Conservation (phyloP, 2,888 invertebrate genomes). For the Oxytorus armatus region DNA sequence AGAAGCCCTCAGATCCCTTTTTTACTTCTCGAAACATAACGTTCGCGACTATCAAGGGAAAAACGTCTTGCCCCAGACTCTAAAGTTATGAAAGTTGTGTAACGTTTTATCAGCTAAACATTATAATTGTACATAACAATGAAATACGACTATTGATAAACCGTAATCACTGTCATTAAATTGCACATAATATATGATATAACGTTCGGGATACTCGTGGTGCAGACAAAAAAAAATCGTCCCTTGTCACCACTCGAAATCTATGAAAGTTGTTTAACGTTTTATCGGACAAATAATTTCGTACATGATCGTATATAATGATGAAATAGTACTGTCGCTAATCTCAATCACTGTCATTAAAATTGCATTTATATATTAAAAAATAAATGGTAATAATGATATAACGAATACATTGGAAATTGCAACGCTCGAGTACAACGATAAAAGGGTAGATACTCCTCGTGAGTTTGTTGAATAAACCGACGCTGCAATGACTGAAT, state of each 20-base stretch:
- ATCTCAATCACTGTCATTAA: not conserved
- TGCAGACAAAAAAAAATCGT: no score
- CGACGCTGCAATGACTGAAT: no score
- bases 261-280: slow-evolving; percentile 37
- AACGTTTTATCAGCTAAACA: slow-evolving; percentile 21
- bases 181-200: no score
- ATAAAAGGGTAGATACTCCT: no score
- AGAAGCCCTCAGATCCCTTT: slow-evolving; percentile 22
- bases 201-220: no score
- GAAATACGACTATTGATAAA: not conserved
- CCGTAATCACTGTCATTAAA: not conserved
- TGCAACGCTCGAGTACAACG: no score
- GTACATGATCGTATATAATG: not conserved
- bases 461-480: no score
- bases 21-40: slow-evolving; percentile 27
- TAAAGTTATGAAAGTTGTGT: slow-evolving; percentile 32
- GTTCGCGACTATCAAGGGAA: slow-evolving; percentile 26
- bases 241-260: slow-evolving; percentile 6
- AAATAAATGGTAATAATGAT: no score
- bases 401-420: no score
- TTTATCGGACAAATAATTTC: slow-evolving; percentile 1
- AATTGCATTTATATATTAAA: no score
- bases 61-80: slow-evolving; percentile 20
- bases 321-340: not conserved
- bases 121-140: not conserved